Evolutionary conservation across 1,140 invertebrate genomes (phyloP), one percentile per base, ranked within the genome.

Genomic region (Lycorma delicatula): DNA sequence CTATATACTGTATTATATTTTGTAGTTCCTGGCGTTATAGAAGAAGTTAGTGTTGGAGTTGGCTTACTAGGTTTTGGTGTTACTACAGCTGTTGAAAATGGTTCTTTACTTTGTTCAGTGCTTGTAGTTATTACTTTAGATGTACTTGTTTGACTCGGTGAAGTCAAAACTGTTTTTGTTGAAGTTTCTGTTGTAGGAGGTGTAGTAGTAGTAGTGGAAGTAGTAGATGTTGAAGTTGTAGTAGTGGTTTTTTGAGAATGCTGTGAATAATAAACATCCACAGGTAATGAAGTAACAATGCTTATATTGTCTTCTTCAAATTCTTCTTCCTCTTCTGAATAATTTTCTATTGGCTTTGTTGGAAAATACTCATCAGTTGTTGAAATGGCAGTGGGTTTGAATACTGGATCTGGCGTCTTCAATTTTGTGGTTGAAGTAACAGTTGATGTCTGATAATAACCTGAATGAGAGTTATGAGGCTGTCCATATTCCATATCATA

Each of bases 121-220:
- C n/a, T n/a, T n/a, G n/a, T n/a, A n/a, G n/a, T n/a, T n/a, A n/a
- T n/a, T n/a, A n/a, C n/a, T n/a, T n/a, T n/a, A n/a, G 41, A 44
- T 20, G 66, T 71, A 7, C 66, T 70, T 1, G 67, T 62, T 28
- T 67, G 54, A 22, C 26, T 49, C 27, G 11, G 34, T 44, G 3
- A n/a, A n/a, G 41, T 4, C 3, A 31, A 11, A n/a, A 41, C 20
- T 11, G 53, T 44, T 4, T 54, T 58, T 18, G 59, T 60, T 0
- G 63, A 41, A 0, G 63, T 64, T n/a, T 38, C n/a, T 22, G 29
- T 11, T 12, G 38, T 28, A 1, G 53, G 52, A 1, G 56, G 18
- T 46, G 44, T 34, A 1, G 51, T 18, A 4, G 46, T 56, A 13
- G 46, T 34, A 22, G 16, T 49, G 5, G 29, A 16, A 22, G 28